Conservation (phyloP, 2,113 vertebrate genomes). For the Rhinoderma darwinii region DNA sequence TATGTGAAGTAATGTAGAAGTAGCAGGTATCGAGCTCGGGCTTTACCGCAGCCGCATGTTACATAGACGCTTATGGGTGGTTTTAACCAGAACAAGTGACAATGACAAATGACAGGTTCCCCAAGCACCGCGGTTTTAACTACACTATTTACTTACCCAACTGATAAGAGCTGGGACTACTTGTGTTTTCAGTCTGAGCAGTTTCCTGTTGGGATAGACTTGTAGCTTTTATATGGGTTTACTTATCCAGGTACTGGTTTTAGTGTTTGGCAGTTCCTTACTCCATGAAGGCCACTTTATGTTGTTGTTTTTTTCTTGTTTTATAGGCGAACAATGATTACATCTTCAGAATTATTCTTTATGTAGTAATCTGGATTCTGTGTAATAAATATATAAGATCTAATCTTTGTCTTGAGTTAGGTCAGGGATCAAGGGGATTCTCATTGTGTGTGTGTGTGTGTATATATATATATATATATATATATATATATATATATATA, state of each 20-base stretch:
- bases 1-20: too few species aligned
- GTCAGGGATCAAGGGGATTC: too few species aligned
- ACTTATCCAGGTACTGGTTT: background rate
- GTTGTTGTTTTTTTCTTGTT: too few species aligned
- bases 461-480: too few species aligned
- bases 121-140: background rate
- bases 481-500: too few species aligned
- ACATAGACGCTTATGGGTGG: background rate
- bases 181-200: slow-evolving; percentile 46
- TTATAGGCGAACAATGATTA: background rate
- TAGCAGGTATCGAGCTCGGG: background rate
- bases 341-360: too few species aligned
- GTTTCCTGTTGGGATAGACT: slow-evolving; percentile 51
- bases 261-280: background rate
- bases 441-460: too few species aligned
- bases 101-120: background rate
- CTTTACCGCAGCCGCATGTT: background rate
- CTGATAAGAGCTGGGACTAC: slow-evolving; percentile 46
- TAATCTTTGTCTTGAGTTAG: too few species aligned
- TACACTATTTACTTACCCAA: slow-evolving; percentile 3
- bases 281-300: background rate
- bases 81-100: background rate
- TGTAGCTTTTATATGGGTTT: slow-evolving; percentile 21
- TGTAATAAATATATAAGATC: too few species aligned
- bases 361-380: too few species aligned